Evolutionary conservation across 2,888 invertebrate species (phyloP).

Genomic region (Pandemis corylana): DNA sequence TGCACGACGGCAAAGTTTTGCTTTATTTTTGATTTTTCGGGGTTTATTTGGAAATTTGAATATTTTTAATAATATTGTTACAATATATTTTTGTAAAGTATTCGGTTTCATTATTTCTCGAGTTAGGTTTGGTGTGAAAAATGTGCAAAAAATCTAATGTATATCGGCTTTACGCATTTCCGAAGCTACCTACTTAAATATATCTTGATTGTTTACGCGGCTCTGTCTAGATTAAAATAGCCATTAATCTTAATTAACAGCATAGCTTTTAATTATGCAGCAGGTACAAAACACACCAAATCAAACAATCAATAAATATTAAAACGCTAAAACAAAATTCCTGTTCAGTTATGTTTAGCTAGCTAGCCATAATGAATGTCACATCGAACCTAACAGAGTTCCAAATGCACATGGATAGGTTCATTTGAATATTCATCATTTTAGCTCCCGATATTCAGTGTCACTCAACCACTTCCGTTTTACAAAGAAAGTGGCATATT

Average conservation of each 20-base stretch:
- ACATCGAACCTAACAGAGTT: background rate
- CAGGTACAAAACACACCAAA: background rate
- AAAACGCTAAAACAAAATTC: background rate
- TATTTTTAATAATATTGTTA: background rate
- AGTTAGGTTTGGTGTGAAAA: background rate
- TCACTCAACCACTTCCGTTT: conserved; percentile 32
- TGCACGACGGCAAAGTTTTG: conserved; percentile 66
- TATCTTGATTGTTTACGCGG: too few relatives aligned
- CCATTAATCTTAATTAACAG: background rate
- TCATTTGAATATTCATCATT: conserved; percentile 32
- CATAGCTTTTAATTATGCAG: background rate
- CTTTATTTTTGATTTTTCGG: conserved; percentile 68
- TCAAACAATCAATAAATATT: background rate
- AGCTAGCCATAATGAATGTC: background rate
- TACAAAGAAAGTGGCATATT: conserved; percentile 14
- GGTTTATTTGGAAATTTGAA: conserved; percentile 56
- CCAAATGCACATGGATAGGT: conserved; percentile 1
- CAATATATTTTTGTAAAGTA: background rate
- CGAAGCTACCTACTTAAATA: too few relatives aligned
- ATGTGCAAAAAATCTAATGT: background rate
- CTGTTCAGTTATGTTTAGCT: background rate
- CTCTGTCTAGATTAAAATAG: background rate
- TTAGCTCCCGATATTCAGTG: conserved; percentile 23
- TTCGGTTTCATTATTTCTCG: background rate
- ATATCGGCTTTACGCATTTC: too few relatives aligned